Percentiles rank a stretch among this genome's conserved stretches.
These are phyloP conservation scores for Tenebrosternarchus preto DNA, from an alignment of 2,113 vertebrate species.

Conservation along the genomic window DNA sequence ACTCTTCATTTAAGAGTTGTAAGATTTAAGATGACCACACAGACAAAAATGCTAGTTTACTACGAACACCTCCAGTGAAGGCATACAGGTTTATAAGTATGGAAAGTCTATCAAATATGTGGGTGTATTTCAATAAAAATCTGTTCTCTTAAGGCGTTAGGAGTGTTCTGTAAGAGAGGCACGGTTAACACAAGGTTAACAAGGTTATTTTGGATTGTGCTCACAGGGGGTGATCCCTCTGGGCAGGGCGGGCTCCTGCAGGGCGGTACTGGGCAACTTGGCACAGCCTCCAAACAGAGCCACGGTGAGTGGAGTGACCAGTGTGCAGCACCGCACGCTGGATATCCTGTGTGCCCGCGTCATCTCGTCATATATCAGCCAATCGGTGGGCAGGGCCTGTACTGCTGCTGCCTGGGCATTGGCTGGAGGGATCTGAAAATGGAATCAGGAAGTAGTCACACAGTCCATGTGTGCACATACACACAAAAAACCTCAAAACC, in stretches of 20 bases:
- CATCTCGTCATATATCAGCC: constrained; percentile 96
- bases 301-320: constrained; percentile 83
- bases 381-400: constrained; percentile 84
- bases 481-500: not conserved
- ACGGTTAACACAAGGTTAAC: not conserved
- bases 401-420: constrained; percentile 78
- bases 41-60: no score
- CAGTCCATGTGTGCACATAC: not conserved
- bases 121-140: no score
- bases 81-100: no score
- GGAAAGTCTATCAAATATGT: no score
- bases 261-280: constrained; percentile 76
- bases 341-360: constrained; percentile 83
- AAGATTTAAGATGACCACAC: no score
- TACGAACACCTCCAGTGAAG: no score
- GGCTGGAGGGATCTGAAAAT: constrained; percentile 76
- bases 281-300: constrained; percentile 85
- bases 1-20: not conserved
- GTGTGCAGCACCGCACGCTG: constrained; percentile 87
- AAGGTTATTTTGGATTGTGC: not conserved
- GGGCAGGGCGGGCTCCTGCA: constrained; percentile 73
- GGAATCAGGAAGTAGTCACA: not conserved
- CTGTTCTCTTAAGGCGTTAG: no score
- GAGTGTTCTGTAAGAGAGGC: no score
- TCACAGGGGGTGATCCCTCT: constrained; percentile 65